Evolutionary conservation across 2,797 vertebrate genomes (phyloP), one percentile per base, ranked within the genome.

Genomic region (Bryconaethiops microstoma): DNA sequence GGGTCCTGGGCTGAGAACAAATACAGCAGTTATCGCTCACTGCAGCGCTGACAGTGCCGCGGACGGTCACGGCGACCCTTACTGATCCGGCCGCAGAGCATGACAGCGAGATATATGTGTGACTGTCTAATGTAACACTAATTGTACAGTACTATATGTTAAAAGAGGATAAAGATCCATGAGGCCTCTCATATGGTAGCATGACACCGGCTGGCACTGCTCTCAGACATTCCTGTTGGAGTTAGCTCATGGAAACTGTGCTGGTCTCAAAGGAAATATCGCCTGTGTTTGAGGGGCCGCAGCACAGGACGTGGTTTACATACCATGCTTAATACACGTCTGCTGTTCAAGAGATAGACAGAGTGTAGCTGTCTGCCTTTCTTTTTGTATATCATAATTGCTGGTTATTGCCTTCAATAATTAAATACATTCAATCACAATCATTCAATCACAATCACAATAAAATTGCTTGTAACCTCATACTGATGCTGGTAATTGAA

Each of bases 161-260:
- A 72, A 82, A 80, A 39, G 25, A 55, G 17, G 57, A 57, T 40
- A 67, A 78, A 78, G 68, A 83, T 82, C 78, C 68, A 77, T 60
- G 25, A 82, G 62, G 78, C 74, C 50, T 80, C 81, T 83, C 75
- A 79, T 84, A 86, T 86, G 87, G 85, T 84, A 87, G 83, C 82
- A 84, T 85, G 85, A 85, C 83, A 82, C 57, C 50, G 78, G 82
- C 76, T 88, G 85, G 84, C 86, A 83, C 82, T 68, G 79, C 82
- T 75, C 77, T 79, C 85, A 77, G 80, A 84, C 84, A 88, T 90
- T 90, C 88, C 86, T 85, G 70, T 68, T 81, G 77, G 82, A 85
- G 85, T 85, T 87, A 88, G 87, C 82, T 88, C 84, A 90, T 88
- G 88, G 88, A 88, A 90, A 90, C 78, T 85, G 83, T 74, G 59